Percentiles rank a stretch among this genome's conserved stretches.
Conservation (phyloP, 2,888 invertebrate species). For the Caradrina kadenii region DNA sequence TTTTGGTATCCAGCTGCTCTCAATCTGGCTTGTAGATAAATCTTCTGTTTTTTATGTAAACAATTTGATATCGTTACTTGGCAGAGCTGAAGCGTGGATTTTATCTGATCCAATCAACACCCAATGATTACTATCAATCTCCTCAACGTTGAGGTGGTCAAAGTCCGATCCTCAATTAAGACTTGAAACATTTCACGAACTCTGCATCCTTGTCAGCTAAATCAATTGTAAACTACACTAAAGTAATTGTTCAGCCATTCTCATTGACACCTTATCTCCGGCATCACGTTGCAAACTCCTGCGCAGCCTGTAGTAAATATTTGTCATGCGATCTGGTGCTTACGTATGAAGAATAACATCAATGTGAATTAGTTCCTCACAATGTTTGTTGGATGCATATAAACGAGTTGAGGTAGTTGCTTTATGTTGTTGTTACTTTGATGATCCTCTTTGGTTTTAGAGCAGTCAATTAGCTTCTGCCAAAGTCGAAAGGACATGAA, state of each 20-base stretch:
- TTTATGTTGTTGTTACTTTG: not conserved
- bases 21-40: not conserved
- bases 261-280: constrained; percentile 60
- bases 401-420: constrained; percentile 35
- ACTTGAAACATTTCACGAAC: constrained; percentile 8
- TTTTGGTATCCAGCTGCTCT: not conserved
- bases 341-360: constrained; percentile 44
- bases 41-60: not conserved
- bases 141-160: constrained; percentile 23
- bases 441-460: not conserved
- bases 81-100: constrained; percentile 14
- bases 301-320: constrained; percentile 63
- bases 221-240: constrained; percentile 50
- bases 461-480: constrained; percentile 1
- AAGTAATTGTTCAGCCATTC: constrained; percentile 50
- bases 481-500: not conserved
- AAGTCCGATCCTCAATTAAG: constrained; percentile 38
- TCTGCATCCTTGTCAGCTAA: constrained; percentile 39
- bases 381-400: constrained; percentile 13
- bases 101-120: constrained; percentile 26
- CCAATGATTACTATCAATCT: constrained; percentile 13
- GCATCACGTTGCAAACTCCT: constrained; percentile 58
- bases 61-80: not conserved
- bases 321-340: constrained; percentile 59
- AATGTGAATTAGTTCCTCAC: constrained; percentile 34